A percentile compares a stretch with the other conserved stretches of the same genome.
Conservation (phyloP, 2,888 invertebrate species). For the Heliconius ismenius region DNA sequence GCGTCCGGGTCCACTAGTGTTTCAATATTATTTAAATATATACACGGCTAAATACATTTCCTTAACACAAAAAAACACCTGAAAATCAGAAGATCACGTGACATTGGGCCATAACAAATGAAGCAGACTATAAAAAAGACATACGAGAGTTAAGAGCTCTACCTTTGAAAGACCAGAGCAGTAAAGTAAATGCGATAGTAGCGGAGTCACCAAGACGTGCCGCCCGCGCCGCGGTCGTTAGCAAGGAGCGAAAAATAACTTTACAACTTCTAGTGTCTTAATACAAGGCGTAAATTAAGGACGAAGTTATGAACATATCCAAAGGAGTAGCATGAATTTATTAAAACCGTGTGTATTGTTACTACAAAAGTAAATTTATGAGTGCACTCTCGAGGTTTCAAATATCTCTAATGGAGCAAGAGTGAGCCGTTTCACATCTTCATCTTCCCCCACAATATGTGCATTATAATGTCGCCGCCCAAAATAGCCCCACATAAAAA, state of each 20-base stretch:
- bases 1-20: too few relatives aligned
- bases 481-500: slow-evolving; percentile 82
- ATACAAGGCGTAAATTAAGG: slow-evolving; percentile 10
- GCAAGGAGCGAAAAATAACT: slow-evolving; percentile 43
- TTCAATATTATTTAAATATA: not conserved
- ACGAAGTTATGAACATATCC: slow-evolving; percentile 14
- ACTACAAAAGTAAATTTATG: slow-evolving; percentile 79
- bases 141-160: slow-evolving; percentile 80
- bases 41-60: not conserved
- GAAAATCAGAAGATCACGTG: slow-evolving; percentile 69
- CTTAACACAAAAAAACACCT: slow-evolving; percentile 31
- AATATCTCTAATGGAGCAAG: slow-evolving; percentile 81
- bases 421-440: slow-evolving; percentile 79
- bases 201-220: slow-evolving; percentile 67
- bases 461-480: slow-evolving; percentile 80
- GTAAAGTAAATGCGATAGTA: slow-evolving; percentile 79
- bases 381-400: slow-evolving; percentile 80
- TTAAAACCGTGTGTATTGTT: slow-evolving; percentile 65
- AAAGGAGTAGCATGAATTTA: slow-evolving; percentile 56
- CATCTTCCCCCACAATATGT: slow-evolving; percentile 80
- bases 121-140: slow-evolving; percentile 76
- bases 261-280: slow-evolving; percentile 20
- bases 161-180: slow-evolving; percentile 80
- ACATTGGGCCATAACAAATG: slow-evolving; percentile 77
- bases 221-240: slow-evolving; percentile 49